These are phyloP conservation scores for Periparus ater DNA, from an alignment of 2,797 vertebrate genomes.

Conservation along the genomic window DNA sequence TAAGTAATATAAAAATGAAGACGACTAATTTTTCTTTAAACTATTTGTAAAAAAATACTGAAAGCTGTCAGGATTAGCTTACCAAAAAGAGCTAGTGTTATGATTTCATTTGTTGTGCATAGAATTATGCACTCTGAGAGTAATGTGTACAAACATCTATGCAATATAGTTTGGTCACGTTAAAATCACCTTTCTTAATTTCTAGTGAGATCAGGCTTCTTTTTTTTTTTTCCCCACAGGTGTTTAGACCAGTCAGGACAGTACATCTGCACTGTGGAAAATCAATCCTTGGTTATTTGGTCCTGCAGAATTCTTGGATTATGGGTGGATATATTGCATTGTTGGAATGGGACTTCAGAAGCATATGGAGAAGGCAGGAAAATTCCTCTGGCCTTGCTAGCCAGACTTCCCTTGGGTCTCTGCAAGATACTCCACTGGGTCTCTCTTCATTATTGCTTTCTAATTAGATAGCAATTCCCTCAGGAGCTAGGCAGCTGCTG, in stretches of 20 bases:
- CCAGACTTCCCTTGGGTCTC: background rate
- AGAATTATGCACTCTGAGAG: background rate
- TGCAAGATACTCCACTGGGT: background rate
- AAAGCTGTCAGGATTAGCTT: background rate
- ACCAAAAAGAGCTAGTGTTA: background rate
- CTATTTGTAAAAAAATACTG: background rate
- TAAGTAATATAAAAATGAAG: background rate
- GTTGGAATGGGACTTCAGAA: background rate
- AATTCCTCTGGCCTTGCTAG: background rate
- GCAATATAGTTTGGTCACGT: background rate
- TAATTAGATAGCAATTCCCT: conserved; percentile 25
- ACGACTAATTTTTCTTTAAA: background rate
- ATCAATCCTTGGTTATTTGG: too few species aligned
- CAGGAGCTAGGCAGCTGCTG: background rate
- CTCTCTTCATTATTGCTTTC: conserved; percentile 18
- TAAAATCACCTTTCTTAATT: background rate
- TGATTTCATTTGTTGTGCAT: background rate
- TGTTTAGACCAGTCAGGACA: background rate
- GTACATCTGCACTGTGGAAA: background rate
- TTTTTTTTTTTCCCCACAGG: background rate
- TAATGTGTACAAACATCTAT: background rate
- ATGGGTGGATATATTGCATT: background rate
- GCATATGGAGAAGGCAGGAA: background rate
- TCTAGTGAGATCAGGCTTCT: background rate
- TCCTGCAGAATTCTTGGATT: too few species aligned